Percentiles rank a stretch among this genome's conserved stretches.
Evolutionary conservation across 2,797 vertebrate genomes (phyloP).

Genomic region (Epinephelus awoara): DNA sequence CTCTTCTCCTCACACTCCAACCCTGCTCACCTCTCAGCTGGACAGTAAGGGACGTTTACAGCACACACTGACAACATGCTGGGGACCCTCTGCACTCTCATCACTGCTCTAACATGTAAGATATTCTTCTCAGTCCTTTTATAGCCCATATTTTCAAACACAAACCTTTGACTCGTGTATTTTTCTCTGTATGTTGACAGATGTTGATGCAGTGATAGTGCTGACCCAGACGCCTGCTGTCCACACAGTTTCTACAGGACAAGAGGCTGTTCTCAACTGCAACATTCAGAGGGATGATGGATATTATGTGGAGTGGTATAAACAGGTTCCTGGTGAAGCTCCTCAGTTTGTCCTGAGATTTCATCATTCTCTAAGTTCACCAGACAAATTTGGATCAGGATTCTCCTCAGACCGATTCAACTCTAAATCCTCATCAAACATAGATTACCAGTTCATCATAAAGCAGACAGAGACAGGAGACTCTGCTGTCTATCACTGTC

Average conservation of each 20-base stretch:
- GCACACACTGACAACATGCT: slow-evolving; percentile 44
- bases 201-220: slow-evolving; percentile 48
- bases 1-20: slow-evolving; percentile 34
- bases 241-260: slow-evolving; percentile 28
- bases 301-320: not conserved
- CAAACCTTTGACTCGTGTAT: slow-evolving; percentile 16
- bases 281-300: not conserved
- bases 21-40: slow-evolving; percentile 18
- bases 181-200: slow-evolving; percentile 21
- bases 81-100: slow-evolving; percentile 37
- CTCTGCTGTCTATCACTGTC: slow-evolving; percentile 54
- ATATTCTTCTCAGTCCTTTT: not conserved
- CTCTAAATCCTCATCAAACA: slow-evolving; percentile 37
- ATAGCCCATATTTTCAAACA: not conserved
- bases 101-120: slow-evolving; percentile 52
- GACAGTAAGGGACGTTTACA: slow-evolving; percentile 21
- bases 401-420: slow-evolving; percentile 49
- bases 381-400: not conserved
- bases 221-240: slow-evolving; percentile 53
- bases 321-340: slow-evolving; percentile 59
- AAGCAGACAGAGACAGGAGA: slow-evolving; percentile 54
- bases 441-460: slow-evolving; percentile 54
- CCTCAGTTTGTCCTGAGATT: slow-evolving; percentile 29
- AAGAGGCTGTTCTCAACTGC: slow-evolving; percentile 48
- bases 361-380: accelerated